Base-by-base conservation (phyloP, 2,113 vertebrate genomes). In the Ivindomyrus marchei region DNA sequence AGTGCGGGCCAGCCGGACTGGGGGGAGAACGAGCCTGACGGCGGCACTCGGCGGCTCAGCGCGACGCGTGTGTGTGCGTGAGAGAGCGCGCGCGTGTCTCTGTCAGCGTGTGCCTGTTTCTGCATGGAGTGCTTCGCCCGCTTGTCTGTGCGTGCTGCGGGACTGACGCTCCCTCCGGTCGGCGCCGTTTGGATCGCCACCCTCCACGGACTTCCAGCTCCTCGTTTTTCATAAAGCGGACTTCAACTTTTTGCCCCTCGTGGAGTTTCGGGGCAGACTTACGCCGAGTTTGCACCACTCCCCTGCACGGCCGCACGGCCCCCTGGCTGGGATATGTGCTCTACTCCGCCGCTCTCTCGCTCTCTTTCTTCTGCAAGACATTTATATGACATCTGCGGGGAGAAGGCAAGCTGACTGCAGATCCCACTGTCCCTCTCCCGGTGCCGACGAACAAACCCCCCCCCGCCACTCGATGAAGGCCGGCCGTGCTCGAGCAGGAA, bases 401-500 rank as follows among this genome's bases (percentile, higher is more conserved):
- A n/a, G 74, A 46, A 88, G 36, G 87, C 87, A 87, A 66, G 53
- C 87, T 58, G 39, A 66, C 87, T 62, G 87, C 53, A n/a, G 21
- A 62, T 62, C 31, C 31, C 21, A 53, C 36, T 21, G 21, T 62
- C 91, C 36, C 80, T 90, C 89, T 88, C 89, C 66, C 27, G n/a
- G 9, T 91, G 66, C 90, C 52, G 84, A 88, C 52, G 88, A 66
- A 62, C 88, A 88, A 91, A 70, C 88, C 89, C 88, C 47, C 91
- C 52, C 87, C 90, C 27, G 89, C 39, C n/a, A 19, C 90, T 91
- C 91, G 77, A 96, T 96, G 95, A 96, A 96, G 93, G 94, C 93
- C 88, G 93, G 94, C 92, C 95, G 95, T 50, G 95, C 96, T 95
- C 93, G 96, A 94, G 96, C 93, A 92, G 94, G 95, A 95, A 96